Percentiles rank a stretch among this genome's conserved stretches.
These are phyloP conservation scores for Fulmarus glacialis DNA, from an alignment of 2,113 vertebrate species.

Conservation along the genomic window DNA sequence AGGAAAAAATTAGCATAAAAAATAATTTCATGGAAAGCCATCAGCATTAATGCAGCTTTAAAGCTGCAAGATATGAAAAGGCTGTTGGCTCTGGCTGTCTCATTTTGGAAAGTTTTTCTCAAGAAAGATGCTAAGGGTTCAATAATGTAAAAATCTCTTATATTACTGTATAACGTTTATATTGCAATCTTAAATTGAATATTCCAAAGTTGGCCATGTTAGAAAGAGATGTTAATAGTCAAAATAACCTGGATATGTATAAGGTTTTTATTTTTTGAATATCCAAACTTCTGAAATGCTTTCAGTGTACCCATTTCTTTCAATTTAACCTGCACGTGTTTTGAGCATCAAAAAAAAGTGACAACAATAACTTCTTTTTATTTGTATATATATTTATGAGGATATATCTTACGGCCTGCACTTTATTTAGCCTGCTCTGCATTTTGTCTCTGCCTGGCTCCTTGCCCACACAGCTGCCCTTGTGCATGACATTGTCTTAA, in stretches of 20 bases:
- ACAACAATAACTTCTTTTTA: background rate
- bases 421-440: constrained; percentile 28
- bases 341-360: background rate
- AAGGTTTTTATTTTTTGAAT: background rate
- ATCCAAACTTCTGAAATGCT: background rate
- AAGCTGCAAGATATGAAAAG: background rate
- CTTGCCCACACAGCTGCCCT: constrained; percentile 40
- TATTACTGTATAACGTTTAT: background rate
- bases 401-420: background rate
- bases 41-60: background rate
- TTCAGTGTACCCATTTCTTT: background rate
- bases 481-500: constrained; percentile 33
- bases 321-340: background rate
- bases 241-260: background rate
- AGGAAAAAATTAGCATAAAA: background rate
- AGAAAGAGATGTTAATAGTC: background rate
- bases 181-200: background rate
- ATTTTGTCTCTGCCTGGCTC: constrained; percentile 29
- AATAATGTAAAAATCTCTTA: background rate
- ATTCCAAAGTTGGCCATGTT: background rate
- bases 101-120: background rate
- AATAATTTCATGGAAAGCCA: background rate
- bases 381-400: background rate
- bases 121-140: background rate
- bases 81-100: background rate